phyloP scores from a whole-genome alignment of 2,797 vertebrate genomes.

The Novumbra hubbsi region DNA sequence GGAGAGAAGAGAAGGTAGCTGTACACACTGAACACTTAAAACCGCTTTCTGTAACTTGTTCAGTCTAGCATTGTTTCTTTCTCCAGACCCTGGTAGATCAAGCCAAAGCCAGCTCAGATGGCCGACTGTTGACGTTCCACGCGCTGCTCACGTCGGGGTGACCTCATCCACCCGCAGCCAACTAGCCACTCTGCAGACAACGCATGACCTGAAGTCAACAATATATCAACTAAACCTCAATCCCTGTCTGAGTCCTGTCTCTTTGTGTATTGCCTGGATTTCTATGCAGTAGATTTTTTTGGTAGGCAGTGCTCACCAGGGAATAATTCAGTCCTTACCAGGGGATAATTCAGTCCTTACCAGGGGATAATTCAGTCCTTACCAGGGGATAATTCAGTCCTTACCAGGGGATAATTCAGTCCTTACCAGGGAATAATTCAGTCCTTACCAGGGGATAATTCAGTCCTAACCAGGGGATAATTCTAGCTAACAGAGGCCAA shows the following conservation, averaged over 20 bases:
- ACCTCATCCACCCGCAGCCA: slow-evolving; percentile 13
- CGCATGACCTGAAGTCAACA: slow-evolving; percentile 11
- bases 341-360: neutral
- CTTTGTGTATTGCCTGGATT: neutral
- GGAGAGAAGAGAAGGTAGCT: too few relatives aligned
- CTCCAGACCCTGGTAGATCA: slow-evolving; percentile 79
- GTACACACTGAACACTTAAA: neutral
- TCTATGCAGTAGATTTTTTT: neutral
- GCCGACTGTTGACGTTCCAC: slow-evolving; percentile 80
- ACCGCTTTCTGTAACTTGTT: neutral
- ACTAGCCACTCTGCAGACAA: neutral
- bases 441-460: neutral
- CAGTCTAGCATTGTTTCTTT: slow-evolving; percentile 17
- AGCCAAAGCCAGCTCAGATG: slow-evolving; percentile 79
- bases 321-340: too few relatives aligned
- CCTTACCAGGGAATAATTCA: too few relatives aligned
- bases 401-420: neutral
- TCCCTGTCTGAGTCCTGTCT: neutral
- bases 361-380: neutral
- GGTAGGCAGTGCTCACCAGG: neutral
- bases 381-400: too few relatives aligned
- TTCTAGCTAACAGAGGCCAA: too few relatives aligned
- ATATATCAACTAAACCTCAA: neutral
- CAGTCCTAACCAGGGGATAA: neutral
- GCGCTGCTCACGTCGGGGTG: slow-evolving; percentile 66